Conservation (phyloP, 2,888 invertebrate species). For the Chesias legatella region DNA sequence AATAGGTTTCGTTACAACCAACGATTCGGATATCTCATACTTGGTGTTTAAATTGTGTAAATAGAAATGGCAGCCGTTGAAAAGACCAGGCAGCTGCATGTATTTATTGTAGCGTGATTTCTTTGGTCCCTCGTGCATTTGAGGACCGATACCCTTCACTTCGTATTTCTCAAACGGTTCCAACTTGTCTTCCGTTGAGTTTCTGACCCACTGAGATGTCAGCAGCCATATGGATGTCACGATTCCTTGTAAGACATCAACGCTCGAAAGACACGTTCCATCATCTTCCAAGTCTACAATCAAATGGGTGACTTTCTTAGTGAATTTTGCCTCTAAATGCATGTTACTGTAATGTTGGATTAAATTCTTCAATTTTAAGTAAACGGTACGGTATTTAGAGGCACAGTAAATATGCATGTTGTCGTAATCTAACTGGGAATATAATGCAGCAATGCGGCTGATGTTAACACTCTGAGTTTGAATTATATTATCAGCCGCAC, state of each 20-base stretch:
- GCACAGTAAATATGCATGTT: constrained; percentile 55
- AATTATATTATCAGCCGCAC: constrained; percentile 49
- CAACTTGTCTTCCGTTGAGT: constrained; percentile 57
- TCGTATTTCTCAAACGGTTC: constrained; percentile 80
- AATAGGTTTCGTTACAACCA: constrained; percentile 65
- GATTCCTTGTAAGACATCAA: constrained; percentile 81
- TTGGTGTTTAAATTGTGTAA: constrained; percentile 68
- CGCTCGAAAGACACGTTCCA: constrained; percentile 62
- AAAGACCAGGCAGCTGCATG: constrained; percentile 82
- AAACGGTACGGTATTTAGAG: constrained; percentile 46
- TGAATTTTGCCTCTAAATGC: constrained; percentile 53
- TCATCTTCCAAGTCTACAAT: constrained; percentile 77
- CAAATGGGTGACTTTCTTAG: constrained; percentile 81
- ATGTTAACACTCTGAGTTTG: constrained; percentile 61
- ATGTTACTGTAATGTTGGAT: constrained; percentile 54
- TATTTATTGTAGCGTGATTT: constrained; percentile 76
- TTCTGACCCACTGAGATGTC: constrained; percentile 73
- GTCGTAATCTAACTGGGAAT: constrained; percentile 50
- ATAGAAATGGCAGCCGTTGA: constrained; percentile 84
- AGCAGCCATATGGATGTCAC: constrained; percentile 82
- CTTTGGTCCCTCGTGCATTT: constrained; percentile 62
- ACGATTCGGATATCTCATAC: constrained; percentile 57
- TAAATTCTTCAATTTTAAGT: constrained; percentile 53
- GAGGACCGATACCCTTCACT: constrained; percentile 70
- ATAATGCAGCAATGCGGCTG: constrained; percentile 46